Evolutionary conservation across 1,140 invertebrate genomes (phyloP).

Genomic region (Macrosteles quadrilineatus): DNA sequence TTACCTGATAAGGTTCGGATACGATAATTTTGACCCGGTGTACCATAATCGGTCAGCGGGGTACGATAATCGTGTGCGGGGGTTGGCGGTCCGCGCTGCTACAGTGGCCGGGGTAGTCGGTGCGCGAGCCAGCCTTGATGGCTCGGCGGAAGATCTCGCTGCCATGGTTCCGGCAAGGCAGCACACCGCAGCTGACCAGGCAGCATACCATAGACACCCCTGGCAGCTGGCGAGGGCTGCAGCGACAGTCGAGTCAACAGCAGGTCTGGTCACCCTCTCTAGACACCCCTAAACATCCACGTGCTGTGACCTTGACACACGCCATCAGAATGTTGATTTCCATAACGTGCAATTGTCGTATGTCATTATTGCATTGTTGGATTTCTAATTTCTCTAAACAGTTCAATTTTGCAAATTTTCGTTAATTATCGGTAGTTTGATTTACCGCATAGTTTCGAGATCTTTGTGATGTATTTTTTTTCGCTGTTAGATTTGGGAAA

Average conservation of each 20-base stretch:
- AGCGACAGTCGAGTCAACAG: constrained; percentile 58
- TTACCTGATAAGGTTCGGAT: too few relatives aligned
- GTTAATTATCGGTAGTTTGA: too few relatives aligned
- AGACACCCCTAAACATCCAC: constrained; percentile 16
- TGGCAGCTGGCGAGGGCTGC: constrained; percentile 69
- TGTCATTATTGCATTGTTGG: too few relatives aligned
- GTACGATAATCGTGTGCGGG: neutral
- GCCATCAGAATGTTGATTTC: too few relatives aligned
- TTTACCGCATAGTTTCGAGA: too few relatives aligned
- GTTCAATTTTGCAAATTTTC: too few relatives aligned
- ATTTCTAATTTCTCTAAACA: too few relatives aligned
- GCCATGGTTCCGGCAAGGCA: constrained; percentile 81
- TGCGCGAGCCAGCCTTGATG: constrained; percentile 40
- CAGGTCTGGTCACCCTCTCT: constrained; percentile 48
- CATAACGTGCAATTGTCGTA: too few relatives aligned
- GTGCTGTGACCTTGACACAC: neutral
- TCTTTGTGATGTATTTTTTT: too few relatives aligned
- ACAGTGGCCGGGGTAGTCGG: constrained; percentile 7
- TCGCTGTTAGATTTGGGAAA: too few relatives aligned
- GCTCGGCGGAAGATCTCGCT: constrained; percentile 77
- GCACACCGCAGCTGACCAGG: constrained; percentile 69
- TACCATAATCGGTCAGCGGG: too few relatives aligned
- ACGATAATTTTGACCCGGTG: too few relatives aligned
- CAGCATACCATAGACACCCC: constrained; percentile 90
- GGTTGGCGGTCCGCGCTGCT: neutral